These are phyloP conservation scores for human DNA, from an alignment of 2,113 vertebrate species.

Conservation along the genomic window DNA sequence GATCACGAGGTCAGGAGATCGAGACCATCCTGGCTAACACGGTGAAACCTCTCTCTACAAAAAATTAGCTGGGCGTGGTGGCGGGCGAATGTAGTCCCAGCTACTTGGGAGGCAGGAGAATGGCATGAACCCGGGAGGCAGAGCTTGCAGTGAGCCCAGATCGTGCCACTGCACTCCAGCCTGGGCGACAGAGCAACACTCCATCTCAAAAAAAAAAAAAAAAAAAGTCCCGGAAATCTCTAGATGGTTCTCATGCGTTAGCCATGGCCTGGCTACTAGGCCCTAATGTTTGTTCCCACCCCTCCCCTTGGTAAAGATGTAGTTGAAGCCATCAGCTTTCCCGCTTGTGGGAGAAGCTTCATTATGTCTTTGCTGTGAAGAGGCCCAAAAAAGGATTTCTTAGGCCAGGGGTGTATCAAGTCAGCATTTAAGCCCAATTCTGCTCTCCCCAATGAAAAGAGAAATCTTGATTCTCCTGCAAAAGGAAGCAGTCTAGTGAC, in stretches of 20 bases:
- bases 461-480: slow-evolving; percentile 14
- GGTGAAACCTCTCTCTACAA: too few species aligned
- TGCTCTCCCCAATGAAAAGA: slow-evolving; percentile 12
- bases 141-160: too few species aligned
- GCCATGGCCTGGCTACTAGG: not conserved
- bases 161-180: too few species aligned
- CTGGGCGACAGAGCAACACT: too few species aligned
- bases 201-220: too few species aligned
- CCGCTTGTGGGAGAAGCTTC: not conserved
- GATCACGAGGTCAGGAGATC: too few species aligned
- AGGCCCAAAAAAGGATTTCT: slow-evolving; percentile 18
- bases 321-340: not conserved
- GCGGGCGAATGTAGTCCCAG: too few species aligned
- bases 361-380: slow-evolving; percentile 2
- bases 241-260: not conserved
- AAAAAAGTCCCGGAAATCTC: slow-evolving; percentile 4
- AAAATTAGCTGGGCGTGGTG: too few species aligned
- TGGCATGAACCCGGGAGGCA: too few species aligned
- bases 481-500: not conserved
- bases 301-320: not conserved
- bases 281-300: slow-evolving; percentile 20
- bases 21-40: too few species aligned
- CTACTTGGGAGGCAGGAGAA: too few species aligned
- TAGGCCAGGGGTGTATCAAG: not conserved
- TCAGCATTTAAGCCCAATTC: not conserved